A percentile compares a stretch with the other conserved stretches of the same genome.
Evolutionary conservation across 2,113 vertebrate species (phyloP).

Genomic region (Gambusia holbrooki): DNA sequence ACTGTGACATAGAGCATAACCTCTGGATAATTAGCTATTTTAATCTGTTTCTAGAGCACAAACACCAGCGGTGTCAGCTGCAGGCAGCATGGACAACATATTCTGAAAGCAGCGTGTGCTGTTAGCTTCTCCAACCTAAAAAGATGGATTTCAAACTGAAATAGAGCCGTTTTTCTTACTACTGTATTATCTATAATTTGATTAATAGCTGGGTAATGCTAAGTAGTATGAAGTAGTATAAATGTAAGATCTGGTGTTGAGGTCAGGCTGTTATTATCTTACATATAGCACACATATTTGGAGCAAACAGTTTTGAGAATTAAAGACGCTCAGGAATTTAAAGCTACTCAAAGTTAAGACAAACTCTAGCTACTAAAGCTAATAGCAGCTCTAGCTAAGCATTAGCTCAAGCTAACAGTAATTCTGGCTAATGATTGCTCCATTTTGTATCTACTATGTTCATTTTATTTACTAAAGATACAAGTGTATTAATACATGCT

Average conservation of each 20-base stretch:
- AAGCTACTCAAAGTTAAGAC: not conserved
- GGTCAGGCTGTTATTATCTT: not conserved
- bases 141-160: conserved; percentile 44
- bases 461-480: not conserved
- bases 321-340: too few species aligned
- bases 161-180: conserved; percentile 26
- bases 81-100: conserved; percentile 9
- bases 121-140: conserved; percentile 19
- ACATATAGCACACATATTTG: not conserved
- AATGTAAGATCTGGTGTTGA: not conserved
- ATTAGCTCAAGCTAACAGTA: not conserved
- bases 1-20: not conserved
- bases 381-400: not conserved
- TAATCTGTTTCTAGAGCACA: not conserved
- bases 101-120: conserved; percentile 19
- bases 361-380: not conserved
- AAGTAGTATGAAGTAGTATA: not conserved
- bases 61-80: not conserved
- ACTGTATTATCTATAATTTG: conserved; percentile 2
- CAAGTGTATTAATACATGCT: not conserved
- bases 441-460: not conserved
- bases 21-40: conserved; percentile 6
- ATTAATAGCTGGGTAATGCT: not conserved
- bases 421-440: not conserved
- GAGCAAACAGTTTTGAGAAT: not conserved